Base-by-base conservation (phyloP, 2,797 vertebrate genomes). In the Moxostoma hubbsi region DNA sequence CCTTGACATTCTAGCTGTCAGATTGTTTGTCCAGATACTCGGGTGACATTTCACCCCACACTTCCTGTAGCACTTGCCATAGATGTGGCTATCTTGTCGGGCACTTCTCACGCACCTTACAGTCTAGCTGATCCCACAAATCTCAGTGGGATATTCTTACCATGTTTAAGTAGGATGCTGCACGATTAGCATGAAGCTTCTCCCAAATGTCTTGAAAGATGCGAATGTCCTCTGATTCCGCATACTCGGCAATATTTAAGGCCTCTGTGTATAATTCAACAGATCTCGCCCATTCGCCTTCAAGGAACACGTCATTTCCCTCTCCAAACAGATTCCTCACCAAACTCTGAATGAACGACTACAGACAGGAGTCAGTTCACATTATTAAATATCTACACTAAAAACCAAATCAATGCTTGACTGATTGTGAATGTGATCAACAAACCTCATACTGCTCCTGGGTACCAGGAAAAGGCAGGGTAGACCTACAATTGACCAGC, bases 371-470 rank as follows among this genome's bases (percentile, higher is more conserved):
- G 82, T 86, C 12, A 70, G 82, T 53, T 0, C 49, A 66, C 7
- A 57, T 66, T 6, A 65, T 36, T 46, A 0, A 61, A 74, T 12
- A 79, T 61, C n/a, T 6, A 70, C 47, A 6, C 10, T 12, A 63
- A 13, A 59, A 11, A 6, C 47, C 45, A 2, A 4, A 64, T 11
- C 7, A 47, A 9, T 10, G 9, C 5, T 9, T 16, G 16, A 67
- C 1, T 12, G 45, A 54, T 4, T 36, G 6, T 4, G 11, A 47
- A 1, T 36, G 24, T 8, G 67, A 7, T 5, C 64, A 68, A 80
- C 73, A 95, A 91, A 98, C 98, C 95, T 97, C 96, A 94, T 99
- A 99, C 73, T 97, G 94, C 8, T 97, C 95, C 87, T 97, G 95
- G 0, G 92, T 93, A 83, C 98, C 98, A 83, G 95, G 96, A 88